These are phyloP conservation scores for Elysia crispata DNA, from an alignment of 2,888 invertebrate species.

Conservation along the genomic window DNA sequence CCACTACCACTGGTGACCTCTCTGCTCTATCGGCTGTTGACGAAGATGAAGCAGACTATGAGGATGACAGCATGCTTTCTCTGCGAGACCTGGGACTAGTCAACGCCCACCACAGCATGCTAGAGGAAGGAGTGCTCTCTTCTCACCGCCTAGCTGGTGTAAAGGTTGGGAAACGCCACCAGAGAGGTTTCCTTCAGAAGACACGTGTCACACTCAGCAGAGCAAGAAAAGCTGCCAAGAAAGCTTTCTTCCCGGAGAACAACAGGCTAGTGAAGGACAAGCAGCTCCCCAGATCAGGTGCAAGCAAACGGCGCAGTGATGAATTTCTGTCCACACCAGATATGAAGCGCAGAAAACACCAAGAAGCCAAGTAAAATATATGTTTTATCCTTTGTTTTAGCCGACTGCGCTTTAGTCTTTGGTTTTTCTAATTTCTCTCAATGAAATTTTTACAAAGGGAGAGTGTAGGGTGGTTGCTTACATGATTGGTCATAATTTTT, in stretches of 20 bases:
- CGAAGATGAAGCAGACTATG: constrained; percentile 9
- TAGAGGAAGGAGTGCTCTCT: constrained; percentile 22
- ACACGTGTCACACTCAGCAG: constrained; percentile 52
- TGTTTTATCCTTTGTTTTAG: too few species aligned
- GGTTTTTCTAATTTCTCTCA: too few species aligned
- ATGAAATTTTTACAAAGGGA: too few species aligned
- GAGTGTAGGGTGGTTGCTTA: too few species aligned
- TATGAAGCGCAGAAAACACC: constrained; percentile 26
- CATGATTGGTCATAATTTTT: too few species aligned
- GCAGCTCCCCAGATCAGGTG: too few species aligned
- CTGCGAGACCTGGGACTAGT: constrained; percentile 20
- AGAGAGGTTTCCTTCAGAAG: constrained; percentile 49
- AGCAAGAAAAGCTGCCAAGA: constrained; percentile 52
- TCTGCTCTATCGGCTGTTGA: constrained; percentile 22
- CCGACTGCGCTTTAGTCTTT: too few species aligned
- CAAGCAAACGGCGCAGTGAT: constrained; percentile 48
- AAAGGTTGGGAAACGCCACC: constrained; percentile 24
- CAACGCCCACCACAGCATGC: constrained; percentile 43
- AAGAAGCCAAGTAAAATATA: constrained; percentile 5
- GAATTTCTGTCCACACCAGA: constrained; percentile 42
- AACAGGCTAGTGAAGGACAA: constrained; percentile 42
- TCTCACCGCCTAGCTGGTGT: not conserved
- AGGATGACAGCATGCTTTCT: constrained; percentile 42
- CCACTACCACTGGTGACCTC: constrained; percentile 27
- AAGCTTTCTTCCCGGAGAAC: constrained; percentile 56